Conservation (phyloP, 2,888 invertebrate genomes). For the Diloba caeruleocephala region DNA sequence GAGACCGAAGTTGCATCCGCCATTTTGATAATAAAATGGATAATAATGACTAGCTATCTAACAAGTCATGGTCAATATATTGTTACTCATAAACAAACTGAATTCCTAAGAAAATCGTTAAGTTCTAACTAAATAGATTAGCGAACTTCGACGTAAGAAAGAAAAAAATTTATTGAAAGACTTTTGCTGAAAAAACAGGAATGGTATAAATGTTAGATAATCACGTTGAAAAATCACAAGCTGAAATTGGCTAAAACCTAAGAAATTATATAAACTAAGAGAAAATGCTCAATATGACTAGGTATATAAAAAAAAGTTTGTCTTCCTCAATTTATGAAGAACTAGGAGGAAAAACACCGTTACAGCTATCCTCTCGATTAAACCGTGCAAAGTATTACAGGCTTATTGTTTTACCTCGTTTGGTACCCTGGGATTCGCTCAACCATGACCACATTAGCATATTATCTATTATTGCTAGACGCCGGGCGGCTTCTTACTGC, state of each 20-base stretch:
- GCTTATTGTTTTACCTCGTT: conserved; percentile 42
- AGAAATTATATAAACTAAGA: no score
- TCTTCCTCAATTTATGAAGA: conserved; percentile 36
- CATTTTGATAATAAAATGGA: conserved; percentile 75
- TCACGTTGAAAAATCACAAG: no score
- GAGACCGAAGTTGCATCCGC: conserved; percentile 68
- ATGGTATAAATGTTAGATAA: no score
- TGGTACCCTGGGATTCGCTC: conserved; percentile 53
- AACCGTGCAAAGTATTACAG: conserved; percentile 39
- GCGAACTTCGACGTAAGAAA: no score
- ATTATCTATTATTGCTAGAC: conserved; percentile 62
- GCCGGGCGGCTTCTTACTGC: conserved; percentile 59
- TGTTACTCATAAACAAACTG: conserved; percentile 15
- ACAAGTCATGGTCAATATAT: conserved; percentile 29
- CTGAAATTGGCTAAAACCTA: no score
- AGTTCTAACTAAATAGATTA: no score
- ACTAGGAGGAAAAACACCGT: conserved; percentile 36
- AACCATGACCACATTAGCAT: conserved; percentile 67
- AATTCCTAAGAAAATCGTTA: conserved; percentile 6
- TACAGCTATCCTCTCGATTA: conserved; percentile 31
- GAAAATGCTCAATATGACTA: no score
- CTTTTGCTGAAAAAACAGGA: no score
- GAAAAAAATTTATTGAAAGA: no score
- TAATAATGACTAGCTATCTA: conserved; percentile 53
- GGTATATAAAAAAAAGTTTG: no score